A percentile compares a stretch with the other conserved stretches of the same genome.
Conservation (phyloP, 2,797 vertebrate genomes). For the Lacerta viridis region DNA sequence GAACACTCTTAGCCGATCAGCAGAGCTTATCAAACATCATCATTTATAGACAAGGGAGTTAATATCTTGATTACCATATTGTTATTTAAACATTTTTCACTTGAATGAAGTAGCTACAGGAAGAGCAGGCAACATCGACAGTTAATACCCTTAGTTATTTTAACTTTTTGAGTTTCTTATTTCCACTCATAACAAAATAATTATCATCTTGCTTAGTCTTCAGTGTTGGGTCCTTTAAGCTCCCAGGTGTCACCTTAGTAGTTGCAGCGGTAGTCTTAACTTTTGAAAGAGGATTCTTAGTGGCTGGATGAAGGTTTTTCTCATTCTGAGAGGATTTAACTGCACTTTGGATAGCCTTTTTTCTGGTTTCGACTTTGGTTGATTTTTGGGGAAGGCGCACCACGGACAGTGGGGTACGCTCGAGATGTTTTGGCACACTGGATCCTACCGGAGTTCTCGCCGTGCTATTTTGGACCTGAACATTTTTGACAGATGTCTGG, state of each 20-base stretch:
- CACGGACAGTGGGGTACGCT: conserved; percentile 75
- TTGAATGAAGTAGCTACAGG: conserved; percentile 1
- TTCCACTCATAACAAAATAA: conserved; percentile 92
- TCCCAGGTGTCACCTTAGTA: conserved; percentile 53
- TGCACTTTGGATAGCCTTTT: conserved; percentile 56
- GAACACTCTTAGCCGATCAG: neutral
- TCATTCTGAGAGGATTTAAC: conserved; percentile 55
- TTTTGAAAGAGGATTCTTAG: conserved; percentile 66
- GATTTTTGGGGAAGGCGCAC: conserved; percentile 83
- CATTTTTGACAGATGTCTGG: conserved; percentile 48
- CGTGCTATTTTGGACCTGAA: conserved; percentile 20
- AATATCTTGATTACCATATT: conserved; percentile 28
- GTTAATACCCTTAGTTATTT: conserved; percentile 10
- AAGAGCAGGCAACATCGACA: neutral
- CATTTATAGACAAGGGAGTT: neutral
- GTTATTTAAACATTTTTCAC: conserved; percentile 33
- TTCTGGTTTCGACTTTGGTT: conserved; percentile 42
- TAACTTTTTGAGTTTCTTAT: conserved; percentile 86
- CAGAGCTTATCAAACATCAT: neutral
- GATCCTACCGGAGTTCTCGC: conserved; percentile 46
- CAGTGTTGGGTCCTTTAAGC: conserved; percentile 69
- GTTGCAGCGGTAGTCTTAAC: conserved; percentile 11
- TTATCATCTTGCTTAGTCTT: conserved; percentile 83
- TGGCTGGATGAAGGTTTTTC: conserved; percentile 50
- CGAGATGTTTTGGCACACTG: conserved; percentile 67